Evolutionary conservation across 1,140 invertebrate genomes (phyloP).

Genomic region (Telenomus remus): DNA sequence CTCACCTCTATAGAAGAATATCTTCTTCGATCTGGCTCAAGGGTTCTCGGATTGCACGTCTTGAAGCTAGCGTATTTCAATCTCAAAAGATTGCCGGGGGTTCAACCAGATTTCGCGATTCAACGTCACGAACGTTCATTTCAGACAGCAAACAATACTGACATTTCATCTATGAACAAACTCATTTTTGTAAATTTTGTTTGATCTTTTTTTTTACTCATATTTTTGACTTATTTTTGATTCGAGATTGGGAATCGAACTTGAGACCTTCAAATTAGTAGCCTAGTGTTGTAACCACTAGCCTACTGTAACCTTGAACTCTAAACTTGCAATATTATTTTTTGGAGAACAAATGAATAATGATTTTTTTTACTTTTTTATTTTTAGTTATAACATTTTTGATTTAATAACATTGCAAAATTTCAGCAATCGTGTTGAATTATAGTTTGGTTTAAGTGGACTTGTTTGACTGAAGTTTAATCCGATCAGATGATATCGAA

Average conservation of each 20-base stretch:
- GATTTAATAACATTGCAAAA: too few species aligned
- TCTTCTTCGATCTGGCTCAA: slow-evolving; percentile 49
- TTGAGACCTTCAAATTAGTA: too few species aligned
- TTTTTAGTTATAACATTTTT: too few species aligned
- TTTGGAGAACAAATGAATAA: too few species aligned
- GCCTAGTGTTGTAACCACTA: too few species aligned
- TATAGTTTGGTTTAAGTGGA: neutral
- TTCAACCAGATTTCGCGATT: slow-evolving; percentile 11
- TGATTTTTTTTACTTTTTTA: too few species aligned
- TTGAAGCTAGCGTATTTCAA: slow-evolving; percentile 20
- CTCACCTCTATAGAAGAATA: slow-evolving; percentile 52
- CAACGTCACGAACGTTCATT: slow-evolving; percentile 9
- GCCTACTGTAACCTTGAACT: too few species aligned
- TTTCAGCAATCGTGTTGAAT: too few species aligned
- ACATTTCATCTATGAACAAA: neutral
- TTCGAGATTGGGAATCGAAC: too few species aligned
- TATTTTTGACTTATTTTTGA: too few species aligned
- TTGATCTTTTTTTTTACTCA: too few species aligned
- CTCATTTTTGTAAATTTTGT: neutral
- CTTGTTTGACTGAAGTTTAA: neutral
- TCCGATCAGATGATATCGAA: slow-evolving; percentile 4
- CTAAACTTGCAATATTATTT: too few species aligned
- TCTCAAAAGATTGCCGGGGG: slow-evolving; percentile 33
- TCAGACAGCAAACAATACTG: neutral
- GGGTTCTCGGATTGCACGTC: slow-evolving; percentile 50